These are phyloP conservation scores for Elegia similella DNA, from an alignment of 2,888 invertebrate species.

Conservation along the genomic window DNA sequence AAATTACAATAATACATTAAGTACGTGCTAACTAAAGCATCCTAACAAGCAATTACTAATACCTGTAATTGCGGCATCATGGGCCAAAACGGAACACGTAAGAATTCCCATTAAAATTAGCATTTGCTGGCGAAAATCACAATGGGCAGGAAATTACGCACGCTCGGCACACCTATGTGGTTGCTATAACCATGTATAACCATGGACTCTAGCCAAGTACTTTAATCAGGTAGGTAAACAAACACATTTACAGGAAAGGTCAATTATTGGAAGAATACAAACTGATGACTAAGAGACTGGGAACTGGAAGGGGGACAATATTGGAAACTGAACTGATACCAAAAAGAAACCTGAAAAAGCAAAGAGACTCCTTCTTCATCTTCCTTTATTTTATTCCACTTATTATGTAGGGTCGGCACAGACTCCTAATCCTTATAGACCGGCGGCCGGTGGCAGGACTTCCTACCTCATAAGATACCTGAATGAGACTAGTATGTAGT, in stretches of 20 bases:
- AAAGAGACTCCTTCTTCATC: too few relatives aligned
- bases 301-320: too few relatives aligned
- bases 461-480: too few relatives aligned
- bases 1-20: not conserved
- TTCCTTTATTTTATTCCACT: too few relatives aligned
- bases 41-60: not conserved
- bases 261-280: not conserved
- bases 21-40: not conserved
- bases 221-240: constrained; percentile 1
- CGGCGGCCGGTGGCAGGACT: too few relatives aligned
- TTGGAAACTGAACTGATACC: too few relatives aligned
- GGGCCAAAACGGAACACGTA: not conserved
- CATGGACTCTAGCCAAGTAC: constrained; percentile 1
- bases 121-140: constrained; percentile 2
- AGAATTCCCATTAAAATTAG: not conserved
- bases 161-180: not conserved
- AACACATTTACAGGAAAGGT: not conserved
- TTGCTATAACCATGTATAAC: not conserved
- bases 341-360: too few relatives aligned
- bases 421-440: too few relatives aligned
- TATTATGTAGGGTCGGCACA: too few relatives aligned
- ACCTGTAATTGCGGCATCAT: not conserved
- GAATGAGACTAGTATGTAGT: too few relatives aligned
- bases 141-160: constrained; percentile 5
- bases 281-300: too few relatives aligned